Evolutionary conservation across 1,140 invertebrate species (phyloP).

Genomic region (Lysiphlebus fabarum): DNA sequence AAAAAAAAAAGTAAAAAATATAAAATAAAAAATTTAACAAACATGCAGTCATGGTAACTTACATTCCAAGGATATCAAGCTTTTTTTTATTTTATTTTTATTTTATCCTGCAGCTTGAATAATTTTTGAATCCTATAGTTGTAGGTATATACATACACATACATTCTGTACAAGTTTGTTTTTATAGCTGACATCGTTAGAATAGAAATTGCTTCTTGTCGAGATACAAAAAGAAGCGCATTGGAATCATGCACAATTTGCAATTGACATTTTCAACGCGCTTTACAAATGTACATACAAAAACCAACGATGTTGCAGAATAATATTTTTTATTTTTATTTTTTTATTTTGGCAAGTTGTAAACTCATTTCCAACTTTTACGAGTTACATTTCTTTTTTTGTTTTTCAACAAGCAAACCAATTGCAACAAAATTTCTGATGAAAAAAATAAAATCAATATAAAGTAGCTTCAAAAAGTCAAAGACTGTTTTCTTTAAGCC

Average conservation of each 20-base stretch:
- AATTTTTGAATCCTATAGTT: constrained; percentile 11
- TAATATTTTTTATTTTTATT: no score
- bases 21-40: not conserved
- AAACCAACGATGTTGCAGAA: no score
- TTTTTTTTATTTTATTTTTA: not conserved
- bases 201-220: constrained; percentile 45
- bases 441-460: no score
- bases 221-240: not conserved
- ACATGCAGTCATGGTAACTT: not conserved
- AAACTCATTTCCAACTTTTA: no score
- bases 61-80: not conserved
- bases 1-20: not conserved
- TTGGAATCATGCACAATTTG: not conserved
- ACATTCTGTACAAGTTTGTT: constrained; percentile 30
- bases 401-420: no score
- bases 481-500: no score
- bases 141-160: constrained; percentile 31
- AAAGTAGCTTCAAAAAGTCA: no score
- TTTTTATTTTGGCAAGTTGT: no score
- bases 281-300: no score
- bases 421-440: no score
- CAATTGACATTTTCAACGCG: constrained; percentile 2
- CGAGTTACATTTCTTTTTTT: no score
- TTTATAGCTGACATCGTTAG: constrained; percentile 47
- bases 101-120: constrained; percentile 11